Evolutionary conservation across 2,888 invertebrate species (phyloP).

Genomic region (Ctena decussata): DNA sequence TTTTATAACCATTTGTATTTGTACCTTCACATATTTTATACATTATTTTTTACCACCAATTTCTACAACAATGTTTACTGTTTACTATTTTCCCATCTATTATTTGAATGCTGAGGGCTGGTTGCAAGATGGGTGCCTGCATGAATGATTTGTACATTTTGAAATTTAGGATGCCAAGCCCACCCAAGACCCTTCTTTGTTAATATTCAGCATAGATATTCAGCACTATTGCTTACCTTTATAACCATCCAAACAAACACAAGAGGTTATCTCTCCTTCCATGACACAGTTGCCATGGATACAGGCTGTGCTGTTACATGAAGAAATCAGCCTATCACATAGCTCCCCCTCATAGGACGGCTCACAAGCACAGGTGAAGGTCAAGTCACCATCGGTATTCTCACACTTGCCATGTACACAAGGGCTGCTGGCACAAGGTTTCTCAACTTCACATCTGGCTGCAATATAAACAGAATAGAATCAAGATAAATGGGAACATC

Average conservation of each 20-base stretch:
- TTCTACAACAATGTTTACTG: too few species aligned
- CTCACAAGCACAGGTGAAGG: conserved; percentile 66
- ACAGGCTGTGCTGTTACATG: conserved; percentile 75
- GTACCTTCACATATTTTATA: too few species aligned
- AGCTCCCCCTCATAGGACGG: conserved; percentile 53
- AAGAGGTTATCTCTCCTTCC: conserved; percentile 57
- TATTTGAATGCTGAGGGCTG: too few species aligned
- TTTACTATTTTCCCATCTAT: too few species aligned
- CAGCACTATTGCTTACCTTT: conserved; percentile 72
- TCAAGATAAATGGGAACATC: too few species aligned
- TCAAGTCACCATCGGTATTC: conserved; percentile 35
- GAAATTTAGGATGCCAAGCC: too few species aligned
- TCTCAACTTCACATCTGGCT: conserved; percentile 53
- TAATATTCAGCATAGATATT: too few species aligned
- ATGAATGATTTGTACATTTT: too few species aligned
- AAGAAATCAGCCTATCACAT: conserved; percentile 62
- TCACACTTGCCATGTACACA: conserved; percentile 59
- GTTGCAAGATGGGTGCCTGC: too few species aligned
- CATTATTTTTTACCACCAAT: too few species aligned
- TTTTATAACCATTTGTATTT: too few species aligned
- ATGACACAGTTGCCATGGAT: conserved; percentile 76
- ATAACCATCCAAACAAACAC: conserved; percentile 77
- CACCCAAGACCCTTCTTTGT: too few species aligned
- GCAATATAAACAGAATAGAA: background rate
- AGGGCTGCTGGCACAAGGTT: conserved; percentile 58